Evolutionary conservation across 2,888 invertebrate genomes (phyloP).

Genomic region (Autographa gamma): DNA sequence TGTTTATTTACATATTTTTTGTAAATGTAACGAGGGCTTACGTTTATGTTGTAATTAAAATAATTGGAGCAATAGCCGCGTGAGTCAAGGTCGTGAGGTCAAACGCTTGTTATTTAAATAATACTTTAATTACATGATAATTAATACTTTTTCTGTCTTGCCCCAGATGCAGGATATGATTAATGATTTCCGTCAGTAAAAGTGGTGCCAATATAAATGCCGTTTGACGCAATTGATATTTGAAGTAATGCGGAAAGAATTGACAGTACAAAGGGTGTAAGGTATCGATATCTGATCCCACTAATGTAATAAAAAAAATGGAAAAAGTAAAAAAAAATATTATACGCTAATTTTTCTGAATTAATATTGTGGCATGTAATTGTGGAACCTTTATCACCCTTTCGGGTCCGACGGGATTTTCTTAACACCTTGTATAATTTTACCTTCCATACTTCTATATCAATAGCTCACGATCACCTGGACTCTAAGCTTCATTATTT

Average conservation of each 20-base stretch:
- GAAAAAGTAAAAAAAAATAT: no score
- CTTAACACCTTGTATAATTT: no score
- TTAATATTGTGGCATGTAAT: no score
- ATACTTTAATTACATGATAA: slow-evolving; percentile 4
- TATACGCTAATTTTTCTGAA: no score
- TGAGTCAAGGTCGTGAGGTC: neutral
- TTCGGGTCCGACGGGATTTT: no score
- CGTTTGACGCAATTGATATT: neutral
- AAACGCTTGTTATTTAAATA: slow-evolving; percentile 1
- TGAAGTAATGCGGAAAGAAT: neutral
- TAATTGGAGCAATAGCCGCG: slow-evolving; percentile 4
- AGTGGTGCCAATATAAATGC: neutral
- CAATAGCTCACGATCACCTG: no score
- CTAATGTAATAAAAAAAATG: no score
- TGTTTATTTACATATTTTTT: neutral
- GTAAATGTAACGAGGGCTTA: neutral
- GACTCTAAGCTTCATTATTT: no score
- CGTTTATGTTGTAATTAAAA: slow-evolving; percentile 1
- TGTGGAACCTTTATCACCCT: no score
- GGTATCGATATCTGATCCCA: no score
- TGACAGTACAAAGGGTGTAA: no score
- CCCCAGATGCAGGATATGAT: neutral
- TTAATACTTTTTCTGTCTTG: neutral
- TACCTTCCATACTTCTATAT: no score
- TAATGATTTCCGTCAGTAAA: neutral